Evolutionary conservation across 2,113 vertebrate species (phyloP).

Genomic region (Periophthalmus modestus): DNA sequence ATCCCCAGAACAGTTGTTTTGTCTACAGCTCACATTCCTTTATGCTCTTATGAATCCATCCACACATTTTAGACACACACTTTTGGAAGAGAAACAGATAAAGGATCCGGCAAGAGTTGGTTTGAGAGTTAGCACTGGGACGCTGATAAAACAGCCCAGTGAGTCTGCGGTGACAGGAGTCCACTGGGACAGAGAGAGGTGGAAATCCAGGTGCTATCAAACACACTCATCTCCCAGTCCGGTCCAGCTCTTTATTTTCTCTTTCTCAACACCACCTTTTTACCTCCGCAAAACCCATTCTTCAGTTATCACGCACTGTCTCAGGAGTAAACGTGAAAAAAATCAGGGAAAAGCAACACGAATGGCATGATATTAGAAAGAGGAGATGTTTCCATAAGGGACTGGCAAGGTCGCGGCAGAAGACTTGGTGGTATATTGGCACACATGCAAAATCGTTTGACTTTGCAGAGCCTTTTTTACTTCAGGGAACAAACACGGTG

Average conservation of each 20-base stretch:
- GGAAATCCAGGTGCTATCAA: conserved; percentile 69
- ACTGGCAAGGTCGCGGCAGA: conserved; percentile 28
- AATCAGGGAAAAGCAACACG: conserved; percentile 30
- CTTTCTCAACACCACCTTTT: conserved; percentile 35
- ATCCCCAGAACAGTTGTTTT: conserved; percentile 53
- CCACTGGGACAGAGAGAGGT: conserved; percentile 58
- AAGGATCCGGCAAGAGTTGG: conserved; percentile 39
- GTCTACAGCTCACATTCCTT: conserved; percentile 54
- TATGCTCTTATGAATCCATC: conserved; percentile 45
- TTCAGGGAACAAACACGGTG: conserved; percentile 14
- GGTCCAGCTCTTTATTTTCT: conserved; percentile 55
- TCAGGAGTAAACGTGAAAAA: conserved; percentile 22
- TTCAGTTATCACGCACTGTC: conserved; percentile 32
- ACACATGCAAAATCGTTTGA: conserved; percentile 33
- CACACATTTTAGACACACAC: conserved; percentile 41
- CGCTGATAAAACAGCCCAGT: conserved; percentile 70
- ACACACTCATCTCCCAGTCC: conserved; percentile 59
- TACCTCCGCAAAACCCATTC: conserved; percentile 21
- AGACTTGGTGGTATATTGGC: conserved; percentile 51
- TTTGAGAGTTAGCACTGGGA: conserved; percentile 44
- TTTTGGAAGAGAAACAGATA: conserved; percentile 51
- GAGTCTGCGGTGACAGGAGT: conserved; percentile 69
- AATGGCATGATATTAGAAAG: conserved; percentile 50
- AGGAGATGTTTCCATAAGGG: conserved; percentile 23
- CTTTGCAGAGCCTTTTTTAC: conserved; percentile 33